Conservation (phyloP, 2,113 vertebrate species). For the Mobula hypostoma region DNA sequence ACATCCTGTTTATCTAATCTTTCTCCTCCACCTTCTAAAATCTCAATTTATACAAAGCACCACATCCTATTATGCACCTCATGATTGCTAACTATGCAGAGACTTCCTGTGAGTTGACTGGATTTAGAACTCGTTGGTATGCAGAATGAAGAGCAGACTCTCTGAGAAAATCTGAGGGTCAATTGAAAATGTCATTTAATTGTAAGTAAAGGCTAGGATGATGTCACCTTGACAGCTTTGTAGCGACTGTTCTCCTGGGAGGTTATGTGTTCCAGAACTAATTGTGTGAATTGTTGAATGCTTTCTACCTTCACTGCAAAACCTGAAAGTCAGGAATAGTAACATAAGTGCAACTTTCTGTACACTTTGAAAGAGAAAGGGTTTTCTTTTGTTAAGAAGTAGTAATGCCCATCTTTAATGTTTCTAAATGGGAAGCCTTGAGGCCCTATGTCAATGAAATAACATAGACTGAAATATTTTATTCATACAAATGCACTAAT, state of each 20-base stretch:
- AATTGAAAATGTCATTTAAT: constrained; percentile 19
- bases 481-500: neutral
- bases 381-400: neutral
- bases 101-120: constrained; percentile 12
- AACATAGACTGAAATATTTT: neutral
- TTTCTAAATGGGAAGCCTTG: neutral
- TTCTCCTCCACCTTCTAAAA: neutral
- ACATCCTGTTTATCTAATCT: neutral
- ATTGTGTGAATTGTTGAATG: neutral
- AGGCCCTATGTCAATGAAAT: neutral
- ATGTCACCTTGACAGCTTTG: constrained; percentile 33
- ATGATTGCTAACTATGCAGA: neutral
- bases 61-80: neutral
- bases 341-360: neutral
- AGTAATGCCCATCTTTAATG: neutral
- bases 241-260: neutral
- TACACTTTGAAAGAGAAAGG: neutral
- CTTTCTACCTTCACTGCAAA: neutral
- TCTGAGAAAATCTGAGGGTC: constrained; percentile 24
- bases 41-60: neutral
- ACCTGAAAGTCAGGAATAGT: neutral
- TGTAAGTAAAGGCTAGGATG: neutral
- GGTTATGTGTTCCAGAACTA: neutral
- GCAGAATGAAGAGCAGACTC: neutral
- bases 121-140: neutral